phyloP scores from a whole-genome alignment of 2,113 vertebrate species.

The Forbesichthys papilliferus region DNA sequence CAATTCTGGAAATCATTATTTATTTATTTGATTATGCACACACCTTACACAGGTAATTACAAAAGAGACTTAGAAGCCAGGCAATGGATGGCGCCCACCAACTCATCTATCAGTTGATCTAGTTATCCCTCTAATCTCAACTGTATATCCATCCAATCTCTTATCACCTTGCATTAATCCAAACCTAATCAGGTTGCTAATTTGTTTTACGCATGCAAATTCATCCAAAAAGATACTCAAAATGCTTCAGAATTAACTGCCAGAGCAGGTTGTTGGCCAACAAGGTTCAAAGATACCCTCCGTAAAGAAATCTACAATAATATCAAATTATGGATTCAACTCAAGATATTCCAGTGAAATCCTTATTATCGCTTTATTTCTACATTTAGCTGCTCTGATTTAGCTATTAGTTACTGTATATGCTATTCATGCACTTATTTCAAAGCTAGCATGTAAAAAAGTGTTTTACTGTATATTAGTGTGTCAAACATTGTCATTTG shows the following conservation, averaged over 20 bases:
- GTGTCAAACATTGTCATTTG: background rate
- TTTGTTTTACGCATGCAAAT: conserved; percentile 63
- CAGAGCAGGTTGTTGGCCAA: conserved; percentile 59
- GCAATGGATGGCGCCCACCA: conserved; percentile 47
- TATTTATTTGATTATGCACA: conserved; percentile 75
- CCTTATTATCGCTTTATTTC: background rate
- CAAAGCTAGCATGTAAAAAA: background rate
- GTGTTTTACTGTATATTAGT: background rate
- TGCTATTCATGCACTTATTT: background rate
- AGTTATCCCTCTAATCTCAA: conserved; percentile 70
- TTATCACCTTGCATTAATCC: conserved; percentile 67
- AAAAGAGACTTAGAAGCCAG: conserved; percentile 58
- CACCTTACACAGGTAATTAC: conserved; percentile 77
- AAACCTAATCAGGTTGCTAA: conserved; percentile 67
- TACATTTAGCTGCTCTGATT: too few species aligned
- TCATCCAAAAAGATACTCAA: conserved; percentile 46
- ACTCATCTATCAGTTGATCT: conserved; percentile 66
- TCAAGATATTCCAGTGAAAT: conserved; percentile 44
- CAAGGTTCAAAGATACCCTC: conserved; percentile 5
- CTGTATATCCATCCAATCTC: conserved; percentile 66
- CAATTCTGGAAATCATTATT: conserved; percentile 56
- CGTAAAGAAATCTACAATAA: background rate
- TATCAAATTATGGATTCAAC: conserved; percentile 50
- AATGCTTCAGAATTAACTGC: conserved; percentile 49
- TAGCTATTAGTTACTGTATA: too few species aligned